phyloP scores from a whole-genome alignment of 2,113 vertebrate genomes.

The Antigone vipio region DNA sequence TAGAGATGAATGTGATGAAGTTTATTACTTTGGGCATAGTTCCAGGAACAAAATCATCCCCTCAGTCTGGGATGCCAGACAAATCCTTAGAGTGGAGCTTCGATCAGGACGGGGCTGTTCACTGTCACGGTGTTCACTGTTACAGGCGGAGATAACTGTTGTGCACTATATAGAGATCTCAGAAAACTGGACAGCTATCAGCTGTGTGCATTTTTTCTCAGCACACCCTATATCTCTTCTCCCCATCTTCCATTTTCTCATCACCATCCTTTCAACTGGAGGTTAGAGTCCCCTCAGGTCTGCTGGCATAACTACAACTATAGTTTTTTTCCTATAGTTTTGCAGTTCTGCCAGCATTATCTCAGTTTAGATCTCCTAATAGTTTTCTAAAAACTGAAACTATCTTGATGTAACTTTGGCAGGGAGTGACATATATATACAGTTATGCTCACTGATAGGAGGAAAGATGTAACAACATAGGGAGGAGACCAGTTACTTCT shows the following conservation, averaged over 20 bases:
- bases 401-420: not conserved
- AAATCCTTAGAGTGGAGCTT: not conserved
- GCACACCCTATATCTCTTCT: not conserved
- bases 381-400: not conserved
- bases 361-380: not conserved
- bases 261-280: not conserved
- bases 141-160: not conserved
- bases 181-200: not conserved
- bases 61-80: not conserved
- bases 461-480: not conserved
- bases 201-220: not conserved
- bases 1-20: not conserved
- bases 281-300: not conserved
- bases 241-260: not conserved
- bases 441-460: not conserved
- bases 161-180: not conserved
- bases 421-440: not conserved
- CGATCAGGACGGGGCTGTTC: not conserved
- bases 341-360: not conserved
- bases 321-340: not conserved
- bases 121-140: accelerated
- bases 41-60: not conserved
- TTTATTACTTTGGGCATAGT: not conserved
- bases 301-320: not conserved
- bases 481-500: not conserved